Base-by-base conservation (phyloP, 2,888 invertebrate species). In the Melitaea athalia region DNA sequence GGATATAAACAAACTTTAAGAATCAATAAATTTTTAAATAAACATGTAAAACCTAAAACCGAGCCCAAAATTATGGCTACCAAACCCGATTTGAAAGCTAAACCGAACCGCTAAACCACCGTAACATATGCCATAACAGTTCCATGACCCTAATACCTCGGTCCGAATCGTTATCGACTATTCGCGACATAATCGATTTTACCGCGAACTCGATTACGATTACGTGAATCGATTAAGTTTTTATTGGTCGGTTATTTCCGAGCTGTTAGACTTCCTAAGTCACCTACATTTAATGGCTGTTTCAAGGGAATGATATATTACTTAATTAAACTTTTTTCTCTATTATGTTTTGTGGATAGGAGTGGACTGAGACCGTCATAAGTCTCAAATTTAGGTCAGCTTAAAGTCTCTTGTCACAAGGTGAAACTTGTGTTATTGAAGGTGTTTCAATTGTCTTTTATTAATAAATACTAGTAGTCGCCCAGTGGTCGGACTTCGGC, bases 121-220 rank as follows among this genome's bases (percentile, higher is more conserved):
- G 24, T 14, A 7, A 7, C 33, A 8, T 31, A n/a, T 7, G 12
- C 53, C 31, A 55, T 60, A 68, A 68, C 60, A 42, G 68, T 68
- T 59, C 64, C 59, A 64, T 57, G 68, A 68, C 68, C 68, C 53
- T 64, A 68, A 68, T 55, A 55, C 33, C 53, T 55, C 53, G 53
- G 53, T 64, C 38, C 53, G 38, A 64, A 61, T 64, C 47, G 60
- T 60, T 64, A 61, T 55, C 68, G 68, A 53, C 53, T 55, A 60
- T 67, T 62, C 38, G 64, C 63, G 67, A 55, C 53, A 67, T 70
- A 66, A 70, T 70, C 66, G 69, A 70, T 70, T 70, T 67, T 67
- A 70, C 63, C 66, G 66, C 59, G 65, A 63, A 65, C 69, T 52
- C 63, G 63, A 67, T 67, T 59, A 33, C 63, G 63, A 70, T 70